Evolutionary conservation across 2,888 invertebrate genomes (phyloP).

Genomic region (Horisme vitalbata): DNA sequence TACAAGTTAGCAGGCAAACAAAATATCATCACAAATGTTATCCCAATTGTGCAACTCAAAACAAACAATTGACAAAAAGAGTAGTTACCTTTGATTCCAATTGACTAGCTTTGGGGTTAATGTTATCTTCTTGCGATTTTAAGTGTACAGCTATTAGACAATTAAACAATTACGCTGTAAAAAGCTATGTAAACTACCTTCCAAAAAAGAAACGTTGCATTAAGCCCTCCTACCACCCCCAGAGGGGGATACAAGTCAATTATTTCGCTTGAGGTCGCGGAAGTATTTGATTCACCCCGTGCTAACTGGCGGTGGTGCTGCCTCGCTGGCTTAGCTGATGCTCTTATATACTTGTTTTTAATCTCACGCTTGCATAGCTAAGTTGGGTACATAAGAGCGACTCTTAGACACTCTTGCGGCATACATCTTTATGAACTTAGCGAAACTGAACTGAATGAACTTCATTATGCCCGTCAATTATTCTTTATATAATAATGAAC

Average conservation of each 20-base stretch:
- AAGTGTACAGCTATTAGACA: slow-evolving; percentile 4
- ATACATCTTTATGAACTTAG: no score
- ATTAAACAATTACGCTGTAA: slow-evolving; percentile 9
- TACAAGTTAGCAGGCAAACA: no score
- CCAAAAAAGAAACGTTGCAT: slow-evolving; percentile 24
- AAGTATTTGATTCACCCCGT: slow-evolving; percentile 27
- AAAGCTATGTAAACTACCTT: slow-evolving; percentile 15
- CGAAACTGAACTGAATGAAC: no score
- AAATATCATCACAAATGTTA: no score
- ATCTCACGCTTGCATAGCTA: slow-evolving; percentile 1
- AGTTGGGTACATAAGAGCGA: no score
- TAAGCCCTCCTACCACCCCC: not conserved
- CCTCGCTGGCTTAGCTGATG: not conserved
- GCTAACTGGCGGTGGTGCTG: not conserved
- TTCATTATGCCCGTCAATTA: no score
- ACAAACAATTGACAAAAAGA: no score
- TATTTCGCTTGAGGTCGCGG: slow-evolving; percentile 29
- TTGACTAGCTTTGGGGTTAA: no score
- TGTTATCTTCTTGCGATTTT: not conserved
- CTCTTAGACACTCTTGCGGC: no score
- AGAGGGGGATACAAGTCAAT: slow-evolving; percentile 33
- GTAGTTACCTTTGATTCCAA: no score
- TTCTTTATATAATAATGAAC: no score
- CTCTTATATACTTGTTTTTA: not conserved
- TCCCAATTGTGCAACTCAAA: no score